A percentile compares a stretch with the other conserved stretches of the same genome.
These are phyloP conservation scores for Phoxinus dragarum DNA, from an alignment of 2,797 vertebrate genomes.

Conservation along the genomic window DNA sequence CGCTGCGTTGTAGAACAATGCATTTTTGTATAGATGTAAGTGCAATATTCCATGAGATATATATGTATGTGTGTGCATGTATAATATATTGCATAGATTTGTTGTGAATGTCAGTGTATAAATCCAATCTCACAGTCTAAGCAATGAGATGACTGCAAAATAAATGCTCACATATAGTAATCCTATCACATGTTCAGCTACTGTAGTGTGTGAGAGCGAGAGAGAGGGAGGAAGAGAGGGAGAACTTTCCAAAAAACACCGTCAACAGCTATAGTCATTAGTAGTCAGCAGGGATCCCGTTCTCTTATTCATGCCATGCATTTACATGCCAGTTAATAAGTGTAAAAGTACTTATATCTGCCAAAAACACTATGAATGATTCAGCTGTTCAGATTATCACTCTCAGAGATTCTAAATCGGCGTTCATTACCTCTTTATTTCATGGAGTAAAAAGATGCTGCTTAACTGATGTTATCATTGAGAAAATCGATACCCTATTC, in stretches of 20 bases:
- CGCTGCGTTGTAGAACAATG: background rate
- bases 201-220: background rate
- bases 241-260: constrained; percentile 6
- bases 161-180: constrained; percentile 32
- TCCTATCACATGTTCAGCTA: constrained; percentile 61
- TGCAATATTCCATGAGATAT: background rate
- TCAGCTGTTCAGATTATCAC: constrained; percentile 69
- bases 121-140: constrained; percentile 33
- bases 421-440: constrained; percentile 51
- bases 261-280: constrained; percentile 65
- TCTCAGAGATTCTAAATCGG: constrained; percentile 61
- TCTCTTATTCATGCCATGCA: constrained; percentile 65
- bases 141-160: constrained; percentile 31
- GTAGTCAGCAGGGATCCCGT: constrained; percentile 70
- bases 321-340: constrained; percentile 71
- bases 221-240: background rate
- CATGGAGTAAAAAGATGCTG: constrained; percentile 37
- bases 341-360: constrained; percentile 71
- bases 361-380: constrained; percentile 68
- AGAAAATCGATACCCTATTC: constrained; percentile 72
- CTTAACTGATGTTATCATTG: constrained; percentile 70
- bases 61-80: background rate
- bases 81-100: constrained; percentile 1
- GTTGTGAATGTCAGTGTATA: constrained; percentile 21
- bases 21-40: constrained; percentile 7